These are phyloP conservation scores for Drosophila pachea DNA, from an alignment of 1,140 invertebrate species.

Conservation along the genomic window DNA sequence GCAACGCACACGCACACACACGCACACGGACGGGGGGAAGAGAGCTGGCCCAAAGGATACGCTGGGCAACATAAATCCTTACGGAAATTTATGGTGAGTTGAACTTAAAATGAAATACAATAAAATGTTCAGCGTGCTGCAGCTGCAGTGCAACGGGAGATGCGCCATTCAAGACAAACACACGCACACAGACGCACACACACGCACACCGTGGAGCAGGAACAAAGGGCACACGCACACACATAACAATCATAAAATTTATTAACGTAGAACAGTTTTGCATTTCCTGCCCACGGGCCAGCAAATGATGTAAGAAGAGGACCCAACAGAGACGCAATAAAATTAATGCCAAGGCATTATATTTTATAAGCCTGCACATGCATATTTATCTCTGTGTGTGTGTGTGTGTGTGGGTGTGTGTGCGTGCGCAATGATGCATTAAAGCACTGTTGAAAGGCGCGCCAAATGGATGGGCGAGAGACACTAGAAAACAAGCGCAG, in stretches of 20 bases:
- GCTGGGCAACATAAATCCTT: conserved; percentile 67
- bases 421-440: conserved; percentile 59
- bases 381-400: conserved; percentile 18
- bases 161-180: conserved; percentile 19
- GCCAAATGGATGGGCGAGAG: conserved; percentile 33
- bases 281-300: conserved; percentile 46
- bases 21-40: too few relatives aligned
- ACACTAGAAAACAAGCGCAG: conserved; percentile 43
- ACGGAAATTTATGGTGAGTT: conserved; percentile 71
- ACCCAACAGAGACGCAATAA: conserved; percentile 57
- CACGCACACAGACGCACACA: conserved; percentile 20
- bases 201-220: neutral
- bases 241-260: conserved; percentile 67
- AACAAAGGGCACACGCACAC: conserved; percentile 15
- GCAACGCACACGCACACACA: conserved; percentile 31
- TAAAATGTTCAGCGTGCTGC: conserved; percentile 54
- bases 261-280: conserved; percentile 59
- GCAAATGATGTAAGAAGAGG: conserved; percentile 45
- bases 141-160: conserved; percentile 37
- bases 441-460: conserved; percentile 49
- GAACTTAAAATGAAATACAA: conserved; percentile 76
- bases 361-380: conserved; percentile 22
- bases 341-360: conserved; percentile 61
- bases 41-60: conserved; percentile 8
- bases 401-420: conserved; percentile 16